Evolutionary conservation across 2,888 invertebrate genomes (phyloP), one percentile per base, ranked within the genome.

Genomic region (Hofmannophila pseudospretella): DNA sequence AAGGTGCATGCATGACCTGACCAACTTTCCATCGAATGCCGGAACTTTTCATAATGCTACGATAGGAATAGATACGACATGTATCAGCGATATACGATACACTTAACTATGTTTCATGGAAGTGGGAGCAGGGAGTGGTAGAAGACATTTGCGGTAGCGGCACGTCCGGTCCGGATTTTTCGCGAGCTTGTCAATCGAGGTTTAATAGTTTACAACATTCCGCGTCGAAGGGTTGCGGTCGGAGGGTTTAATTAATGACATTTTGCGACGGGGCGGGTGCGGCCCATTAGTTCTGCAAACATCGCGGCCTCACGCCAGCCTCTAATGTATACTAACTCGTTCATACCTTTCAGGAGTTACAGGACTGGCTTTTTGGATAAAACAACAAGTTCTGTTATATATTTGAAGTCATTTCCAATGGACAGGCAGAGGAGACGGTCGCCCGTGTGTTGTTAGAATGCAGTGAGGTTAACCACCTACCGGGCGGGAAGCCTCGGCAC

Each of bases 251-350:
- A 73, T 74, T 69, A 67, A 69, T 64, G 55, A 54, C 56, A 52
- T 62, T 66, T 49, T 43, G 60, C 58, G 54, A 55, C 47, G 32
- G 39, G 43, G 47, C 58, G 57, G 78, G 81, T 58, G 75, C 60
- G 74, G 67, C 58, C 81, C 80, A 84, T 82, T 82, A 81, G 67
- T 50, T 70, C 61, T 54, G 59, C 67, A 81, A 82, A 82, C 80
- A 80, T 49, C 52, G 54, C 51, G 51, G 44, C 42, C 55, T 63
- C 61, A 63, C 63, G 67, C 49, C 61, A 63, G 49, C 51, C 32
- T 22, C 19, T 19, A 34, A 19, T 34, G 26, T 27, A 10, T n/a
- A 27, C 16, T 14, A 14, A 14, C 27, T 10, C 27, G 14, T 14
- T 27, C 34, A 26, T 19, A 19, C 7, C 25, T 16, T 16, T 16